These are phyloP conservation scores for Anguilla rostrata DNA, from an alignment of 2,113 vertebrate species.

Conservation along the genomic window DNA sequence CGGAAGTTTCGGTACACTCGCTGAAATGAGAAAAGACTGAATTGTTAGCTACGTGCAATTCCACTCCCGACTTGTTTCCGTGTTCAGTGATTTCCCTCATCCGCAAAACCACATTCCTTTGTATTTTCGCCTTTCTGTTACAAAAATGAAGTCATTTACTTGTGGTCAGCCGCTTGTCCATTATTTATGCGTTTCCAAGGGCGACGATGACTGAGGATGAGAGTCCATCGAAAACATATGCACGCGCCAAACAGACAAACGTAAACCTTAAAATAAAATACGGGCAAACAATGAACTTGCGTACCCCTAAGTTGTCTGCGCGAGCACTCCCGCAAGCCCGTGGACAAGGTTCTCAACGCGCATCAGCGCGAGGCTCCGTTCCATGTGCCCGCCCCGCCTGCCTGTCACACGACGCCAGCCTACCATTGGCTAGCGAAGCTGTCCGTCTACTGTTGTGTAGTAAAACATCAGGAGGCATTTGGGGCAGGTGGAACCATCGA, in stretches of 20 bases:
- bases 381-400: background rate
- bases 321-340: background rate
- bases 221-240: background rate
- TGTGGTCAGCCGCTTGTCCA: background rate
- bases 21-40: background rate
- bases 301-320: background rate
- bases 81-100: background rate
- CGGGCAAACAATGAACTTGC: background rate
- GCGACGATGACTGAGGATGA: background rate
- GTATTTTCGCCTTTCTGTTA: conserved; percentile 18
- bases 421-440: background rate
- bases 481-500: background rate
- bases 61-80: background rate
- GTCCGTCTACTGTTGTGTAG: background rate
- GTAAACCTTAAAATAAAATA: background rate
- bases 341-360: background rate
- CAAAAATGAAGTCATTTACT: conserved; percentile 15
- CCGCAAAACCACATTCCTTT: conserved; percentile 15
- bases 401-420: background rate
- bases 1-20: background rate
- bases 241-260: background rate
- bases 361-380: background rate
- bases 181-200: background rate
- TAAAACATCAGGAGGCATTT: background rate
- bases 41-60: background rate